These are phyloP conservation scores for Cosmopolites sordidus DNA, from an alignment of 2,888 invertebrate genomes.

Conservation along the genomic window DNA sequence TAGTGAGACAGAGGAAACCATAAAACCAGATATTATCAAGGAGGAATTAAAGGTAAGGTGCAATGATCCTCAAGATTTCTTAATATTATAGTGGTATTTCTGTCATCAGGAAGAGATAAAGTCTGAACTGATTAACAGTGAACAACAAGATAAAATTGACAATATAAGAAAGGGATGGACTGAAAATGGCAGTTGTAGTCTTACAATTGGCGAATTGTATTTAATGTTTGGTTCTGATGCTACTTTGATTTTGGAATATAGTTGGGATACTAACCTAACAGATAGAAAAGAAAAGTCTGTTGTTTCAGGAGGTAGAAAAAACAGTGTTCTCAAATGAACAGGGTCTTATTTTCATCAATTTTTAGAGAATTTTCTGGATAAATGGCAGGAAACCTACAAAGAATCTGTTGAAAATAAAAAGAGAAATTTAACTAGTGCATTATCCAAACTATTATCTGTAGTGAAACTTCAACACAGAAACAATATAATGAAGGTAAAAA, in stretches of 20 bases:
- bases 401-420: slow-evolving; percentile 22
- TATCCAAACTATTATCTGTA: slow-evolving; percentile 55
- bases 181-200: slow-evolving; percentile 65
- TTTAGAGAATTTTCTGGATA: slow-evolving; percentile 24
- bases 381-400: slow-evolving; percentile 20
- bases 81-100: background rate
- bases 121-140: slow-evolving; percentile 12
- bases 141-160: slow-evolving; percentile 33
- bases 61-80: too few species aligned
- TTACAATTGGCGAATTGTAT: slow-evolving; percentile 87
- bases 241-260: slow-evolving; percentile 72
- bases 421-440: slow-evolving; percentile 40
- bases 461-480: slow-evolving; percentile 50
- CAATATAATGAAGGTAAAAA: slow-evolving; percentile 41
- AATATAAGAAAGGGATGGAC: slow-evolving; percentile 75
- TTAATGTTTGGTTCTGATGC: slow-evolving; percentile 78
- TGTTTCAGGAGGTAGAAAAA: slow-evolving; percentile 7
- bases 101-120: slow-evolving; percentile 26
- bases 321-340: background rate
- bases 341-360: slow-evolving; percentile 4
- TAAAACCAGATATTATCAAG: slow-evolving; percentile 26
- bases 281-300: slow-evolving; percentile 27
- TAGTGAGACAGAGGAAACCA: slow-evolving; percentile 16
- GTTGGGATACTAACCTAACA: slow-evolving; percentile 56
- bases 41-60: slow-evolving; percentile 50